Base-by-base conservation (phyloP, 2,888 invertebrate species). In the Horisme vitalbata region DNA sequence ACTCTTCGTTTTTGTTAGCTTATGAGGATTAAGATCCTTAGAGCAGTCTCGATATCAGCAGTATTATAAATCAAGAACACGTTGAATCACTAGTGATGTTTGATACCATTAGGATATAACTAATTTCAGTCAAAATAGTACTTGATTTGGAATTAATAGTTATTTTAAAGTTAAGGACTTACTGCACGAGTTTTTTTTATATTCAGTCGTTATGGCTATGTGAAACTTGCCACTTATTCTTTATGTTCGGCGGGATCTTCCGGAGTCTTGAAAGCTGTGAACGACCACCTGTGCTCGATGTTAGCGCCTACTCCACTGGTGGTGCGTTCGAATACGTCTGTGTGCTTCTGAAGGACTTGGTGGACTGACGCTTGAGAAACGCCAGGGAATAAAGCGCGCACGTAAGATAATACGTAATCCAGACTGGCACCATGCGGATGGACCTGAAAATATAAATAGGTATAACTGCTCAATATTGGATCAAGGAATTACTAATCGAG, bases 381-480 rank as follows among this genome's bases (percentile, higher is more conserved):
- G 58, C 90, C 90, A 1, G 94, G 91, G 64, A 95, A 94, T 57
- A 96, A 88, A 69, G 95, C 95, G 66, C 95, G 95, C 12, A 98
- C 92, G 82, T 97, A 98, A 5, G 96, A 96, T 91, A 96, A 96
- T 55, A 98, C 94, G 80, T 96, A 96, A 75, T 96, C 97, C 1
- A 96, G 91, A 47, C 95, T 95, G 1, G 97, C 97, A 32, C 98
- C 98, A 70, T 95, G 95, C 0, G 98, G 98, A 83, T 98, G 98
- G 24, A 98, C 95, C 83, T 96, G 86, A 0, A 15, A 20, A 23
- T 31, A 31, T 4, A 12, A 34, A n/a, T n/a, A n/a, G n/a, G n/a
- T n/a, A n/a, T n/a, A n/a, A n/a, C n/a, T n/a, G n/a, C n/a, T n/a
- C n/a, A n/a, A n/a, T n/a, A n/a, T n/a, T n/a, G n/a, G n/a, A n/a